Conservation (phyloP, 2,113 vertebrate species). For the Nyctibius bracteatus region DNA sequence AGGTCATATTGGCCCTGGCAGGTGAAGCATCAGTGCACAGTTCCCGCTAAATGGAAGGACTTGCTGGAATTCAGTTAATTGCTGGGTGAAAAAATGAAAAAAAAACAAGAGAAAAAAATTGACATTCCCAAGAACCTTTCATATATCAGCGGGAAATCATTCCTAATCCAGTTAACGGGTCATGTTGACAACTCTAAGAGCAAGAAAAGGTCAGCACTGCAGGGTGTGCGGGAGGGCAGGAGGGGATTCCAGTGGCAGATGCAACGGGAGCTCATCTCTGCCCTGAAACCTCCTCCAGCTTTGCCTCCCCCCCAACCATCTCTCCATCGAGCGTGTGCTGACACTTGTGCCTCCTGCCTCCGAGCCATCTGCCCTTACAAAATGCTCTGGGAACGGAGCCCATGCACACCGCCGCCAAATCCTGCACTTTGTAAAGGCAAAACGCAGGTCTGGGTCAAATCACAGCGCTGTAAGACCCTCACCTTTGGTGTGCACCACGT, state of each 20-base stretch:
- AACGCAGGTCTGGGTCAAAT: background rate
- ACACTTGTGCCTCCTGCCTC: slow-evolving; percentile 24
- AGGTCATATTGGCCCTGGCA: background rate
- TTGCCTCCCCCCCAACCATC: background rate
- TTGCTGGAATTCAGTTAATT: background rate
- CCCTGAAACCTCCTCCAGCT: background rate
- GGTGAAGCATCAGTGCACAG: background rate
- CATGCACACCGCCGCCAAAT: background rate
- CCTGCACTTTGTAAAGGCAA: background rate
- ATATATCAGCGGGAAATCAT: background rate
- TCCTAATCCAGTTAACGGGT: background rate
- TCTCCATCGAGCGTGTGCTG: background rate
- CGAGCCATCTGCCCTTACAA: slow-evolving; percentile 48
- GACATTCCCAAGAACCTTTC: slow-evolving; percentile 16
- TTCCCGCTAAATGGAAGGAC: background rate
- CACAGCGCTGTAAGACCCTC: background rate
- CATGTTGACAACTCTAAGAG: slow-evolving; percentile 13
- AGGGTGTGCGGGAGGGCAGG: background rate
- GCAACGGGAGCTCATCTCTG: background rate
- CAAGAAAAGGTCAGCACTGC: slow-evolving; percentile 31
- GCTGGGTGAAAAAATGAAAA: background rate
- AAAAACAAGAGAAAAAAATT: background rate
- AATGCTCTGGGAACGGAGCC: slow-evolving; percentile 22
- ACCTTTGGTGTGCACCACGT: background rate
- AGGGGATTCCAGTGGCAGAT: background rate